Evolutionary conservation across 2,888 invertebrate genomes (phyloP), one percentile per base, ranked within the genome.

Genomic region (Caenorhabditis sp.): DNA sequence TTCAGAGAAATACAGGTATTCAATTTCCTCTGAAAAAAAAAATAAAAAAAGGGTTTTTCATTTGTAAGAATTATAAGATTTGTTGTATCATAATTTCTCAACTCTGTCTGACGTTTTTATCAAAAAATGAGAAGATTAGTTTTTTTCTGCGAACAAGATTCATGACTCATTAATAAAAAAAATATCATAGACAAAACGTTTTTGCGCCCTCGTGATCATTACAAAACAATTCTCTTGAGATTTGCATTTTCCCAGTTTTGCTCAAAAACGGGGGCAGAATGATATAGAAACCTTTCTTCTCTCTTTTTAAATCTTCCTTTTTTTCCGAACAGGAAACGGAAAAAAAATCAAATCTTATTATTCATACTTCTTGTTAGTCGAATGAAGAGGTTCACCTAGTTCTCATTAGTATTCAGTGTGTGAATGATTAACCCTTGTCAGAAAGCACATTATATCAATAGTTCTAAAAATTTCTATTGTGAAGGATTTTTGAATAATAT

Each of bases 351-450:
- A 51, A 53, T 19, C 55, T 57, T 27, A 60, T 51, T 66, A 60
- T 54, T 62, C 55, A 31, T 51, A 36, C 51, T 69, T 61, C 57
- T 62, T 37, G 43, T 31, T 62, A 24, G 58, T 53, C 61, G 63
- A 58, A 58, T 63, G 19, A 43, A 37, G 50, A 21, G 19, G 57
- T 24, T 63, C 31, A 27, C 14, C 37, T 55, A n/a, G 23, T 27
- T 53, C 53, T 1, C 1, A 58, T 19, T 21, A 23, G 53, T 54
- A 36, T 19, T 59, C 23, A n/a, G 19, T 26, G n/a, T n/a, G n/a
- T 6, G 26, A 23, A 36, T 17, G n/a, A 17, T 27, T 37, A 55
- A 43, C 54, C 37, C 19, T 53, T 21, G 36, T 19, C 27, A 21
- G 10, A 51, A 50, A 51, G 26, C 31, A 26, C 50, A 61, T 26